Evolutionary conservation across 2,888 invertebrate genomes (phyloP), one percentile per base, ranked within the genome.

Genomic region (Leucophenga montana): DNA sequence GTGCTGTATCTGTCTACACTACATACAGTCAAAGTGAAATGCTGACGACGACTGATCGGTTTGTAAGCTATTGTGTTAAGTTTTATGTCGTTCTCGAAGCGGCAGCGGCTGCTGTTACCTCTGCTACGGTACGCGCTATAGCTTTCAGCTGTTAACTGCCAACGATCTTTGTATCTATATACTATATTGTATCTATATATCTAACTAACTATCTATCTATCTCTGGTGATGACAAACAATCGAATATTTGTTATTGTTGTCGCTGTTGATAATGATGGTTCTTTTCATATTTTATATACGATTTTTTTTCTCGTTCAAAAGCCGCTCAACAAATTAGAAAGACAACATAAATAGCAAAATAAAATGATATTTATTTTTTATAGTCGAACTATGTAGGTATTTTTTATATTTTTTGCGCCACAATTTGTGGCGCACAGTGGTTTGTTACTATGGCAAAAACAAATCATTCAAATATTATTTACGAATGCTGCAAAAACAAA

Each of bases 1-100:
- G 66, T 67, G 72, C 69, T 75, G 27, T 27, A 4, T 27, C 3
- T 27, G 4, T 27, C 27, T 27, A 27, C 27, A 27, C 27, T 27
- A 73, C 74, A 78, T 75, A 78, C 75, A 75, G 48, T 72, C 75
- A 67, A 77, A 75, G 78, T 75, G 81, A 78, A 78, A 78, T 78
- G 74, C 78, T 75, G 71, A 74, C 79, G 62, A 64, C 62, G 79
- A 83, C 83, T 83, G 82, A 83, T 75, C 77, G 66, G 77, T 73
- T 78, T 77, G 73, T 71, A 73, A 71, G 77, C 69, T 64, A 74
- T 75, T 78, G 74, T 79, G 70, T 80, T 78, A 79, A 77, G 82
- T 83, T 83, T 78, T 83, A 83, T 83, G 79, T 73, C 71, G 73
- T 22, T 70, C 71, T 77, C 75, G 73, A 27, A 66, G 16, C 48